phyloP scores from a whole-genome alignment of 2,113 vertebrate species.

The Talpa occidentalis region DNA sequence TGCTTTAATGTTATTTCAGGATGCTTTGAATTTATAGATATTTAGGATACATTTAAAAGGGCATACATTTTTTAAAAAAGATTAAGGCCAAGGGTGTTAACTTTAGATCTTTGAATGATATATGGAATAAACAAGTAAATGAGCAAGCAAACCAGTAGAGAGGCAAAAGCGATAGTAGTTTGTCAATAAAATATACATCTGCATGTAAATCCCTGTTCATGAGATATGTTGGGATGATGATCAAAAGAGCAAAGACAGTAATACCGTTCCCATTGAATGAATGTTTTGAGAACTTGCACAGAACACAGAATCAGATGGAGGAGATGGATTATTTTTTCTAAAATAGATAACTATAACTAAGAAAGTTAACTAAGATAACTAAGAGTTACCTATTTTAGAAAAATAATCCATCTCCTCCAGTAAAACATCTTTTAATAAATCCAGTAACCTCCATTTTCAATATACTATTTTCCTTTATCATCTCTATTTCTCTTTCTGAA shows the following conservation, averaged over 20 bases:
- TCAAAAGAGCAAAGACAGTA: constrained; percentile 9
- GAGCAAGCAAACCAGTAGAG: background rate
- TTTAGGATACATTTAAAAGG: background rate
- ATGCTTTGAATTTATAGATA: background rate
- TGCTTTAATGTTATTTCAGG: background rate
- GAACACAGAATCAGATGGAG: background rate
- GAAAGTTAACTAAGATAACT: too few relatives aligned
- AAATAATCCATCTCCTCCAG: background rate
- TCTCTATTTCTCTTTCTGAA: background rate
- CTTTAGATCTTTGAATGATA: constrained; percentile 39
- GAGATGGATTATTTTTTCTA: constrained; percentile 3
- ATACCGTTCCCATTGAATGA: background rate
- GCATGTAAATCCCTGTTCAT: background rate
- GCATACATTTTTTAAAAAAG: background rate
- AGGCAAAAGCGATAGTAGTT: background rate
- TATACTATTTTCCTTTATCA: constrained; percentile 17
- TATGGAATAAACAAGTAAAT: background rate
- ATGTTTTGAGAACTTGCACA: constrained; percentile 19
- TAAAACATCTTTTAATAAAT: background rate
- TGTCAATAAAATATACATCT: background rate
- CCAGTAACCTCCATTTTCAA: background rate
- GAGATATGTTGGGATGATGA: background rate
- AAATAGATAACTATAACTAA: background rate
- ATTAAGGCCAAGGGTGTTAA: background rate
- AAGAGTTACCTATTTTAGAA: background rate